Evolutionary conservation across 2,113 vertebrate genomes (phyloP).

Genomic region (Eurypyga helias): DNA sequence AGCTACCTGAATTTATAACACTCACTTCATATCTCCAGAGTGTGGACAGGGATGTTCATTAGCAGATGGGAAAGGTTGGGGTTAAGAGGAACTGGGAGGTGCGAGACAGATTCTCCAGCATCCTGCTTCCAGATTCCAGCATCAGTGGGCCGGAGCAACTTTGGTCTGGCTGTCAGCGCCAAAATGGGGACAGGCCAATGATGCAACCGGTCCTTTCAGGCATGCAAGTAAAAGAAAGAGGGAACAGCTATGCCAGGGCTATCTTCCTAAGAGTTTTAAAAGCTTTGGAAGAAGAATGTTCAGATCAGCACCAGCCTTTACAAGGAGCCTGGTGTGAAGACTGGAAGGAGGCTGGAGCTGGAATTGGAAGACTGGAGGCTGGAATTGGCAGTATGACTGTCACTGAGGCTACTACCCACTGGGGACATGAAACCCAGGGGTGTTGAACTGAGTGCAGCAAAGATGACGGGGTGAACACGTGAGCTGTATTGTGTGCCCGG

Average conservation of each 20-base stretch:
- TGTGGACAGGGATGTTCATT: fast-evolving
- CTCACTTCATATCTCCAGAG: background rate
- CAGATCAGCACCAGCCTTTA: background rate
- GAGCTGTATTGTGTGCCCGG: background rate
- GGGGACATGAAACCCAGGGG: background rate
- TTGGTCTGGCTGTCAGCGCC: background rate
- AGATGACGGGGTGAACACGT: fast-evolving
- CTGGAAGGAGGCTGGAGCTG: too few relatives aligned
- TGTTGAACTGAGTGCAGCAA: background rate
- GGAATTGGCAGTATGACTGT: background rate
- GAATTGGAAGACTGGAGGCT: background rate
- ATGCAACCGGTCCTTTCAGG: background rate
- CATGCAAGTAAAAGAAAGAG: background rate
- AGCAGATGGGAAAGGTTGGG: background rate
- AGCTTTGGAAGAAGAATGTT: background rate
- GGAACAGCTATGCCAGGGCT: background rate
- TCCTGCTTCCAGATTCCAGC: background rate
- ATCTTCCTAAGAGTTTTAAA: background rate
- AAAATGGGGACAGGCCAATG: background rate
- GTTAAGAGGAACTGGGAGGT: background rate
- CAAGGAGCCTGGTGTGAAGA: background rate
- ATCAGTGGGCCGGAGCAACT: background rate
- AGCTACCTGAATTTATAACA: background rate
- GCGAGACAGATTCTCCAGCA: background rate
- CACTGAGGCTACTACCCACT: background rate